These are phyloP conservation scores for Trichomalopsis sarcophagae DNA, from an alignment of 1,140 invertebrate species.

Conservation along the genomic window DNA sequence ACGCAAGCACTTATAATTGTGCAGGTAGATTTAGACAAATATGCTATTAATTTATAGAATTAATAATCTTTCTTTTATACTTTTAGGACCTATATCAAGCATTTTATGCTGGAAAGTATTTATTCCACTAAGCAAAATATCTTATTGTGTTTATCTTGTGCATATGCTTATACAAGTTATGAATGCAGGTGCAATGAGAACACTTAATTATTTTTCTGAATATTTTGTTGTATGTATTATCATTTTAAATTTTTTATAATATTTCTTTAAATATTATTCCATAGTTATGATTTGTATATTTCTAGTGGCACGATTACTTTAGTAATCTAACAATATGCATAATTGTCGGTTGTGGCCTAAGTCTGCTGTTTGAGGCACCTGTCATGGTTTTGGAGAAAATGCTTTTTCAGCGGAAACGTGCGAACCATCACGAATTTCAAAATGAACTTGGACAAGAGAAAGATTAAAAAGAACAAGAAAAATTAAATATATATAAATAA, in stretches of 20 bases:
- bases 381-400: slow-evolving; percentile 26
- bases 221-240: neutral
- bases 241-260: too few species aligned
- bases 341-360: slow-evolving; percentile 13
- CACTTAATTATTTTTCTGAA: slow-evolving; percentile 21
- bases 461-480: neutral
- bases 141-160: slow-evolving; percentile 78
- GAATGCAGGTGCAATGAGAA: slow-evolving; percentile 25
- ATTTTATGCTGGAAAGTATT: slow-evolving; percentile 76
- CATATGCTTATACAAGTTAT: slow-evolving; percentile 64
- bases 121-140: slow-evolving; percentile 75
- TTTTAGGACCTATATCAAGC: slow-evolving; percentile 1
- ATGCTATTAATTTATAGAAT: neutral
- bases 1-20: slow-evolving; percentile 67
- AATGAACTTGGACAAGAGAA: neutral
- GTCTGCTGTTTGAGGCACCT: slow-evolving; percentile 17
- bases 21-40: slow-evolving; percentile 43
- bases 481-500: too few species aligned
- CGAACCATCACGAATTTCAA: neutral
- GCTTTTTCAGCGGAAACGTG: neutral
- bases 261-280: neutral
- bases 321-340: slow-evolving; percentile 17
- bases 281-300: slow-evolving; percentile 21
- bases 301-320: slow-evolving; percentile 4
- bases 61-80: neutral